Evolutionary conservation across 2,888 invertebrate genomes (phyloP).

Genomic region (Limnephilus lunatus): DNA sequence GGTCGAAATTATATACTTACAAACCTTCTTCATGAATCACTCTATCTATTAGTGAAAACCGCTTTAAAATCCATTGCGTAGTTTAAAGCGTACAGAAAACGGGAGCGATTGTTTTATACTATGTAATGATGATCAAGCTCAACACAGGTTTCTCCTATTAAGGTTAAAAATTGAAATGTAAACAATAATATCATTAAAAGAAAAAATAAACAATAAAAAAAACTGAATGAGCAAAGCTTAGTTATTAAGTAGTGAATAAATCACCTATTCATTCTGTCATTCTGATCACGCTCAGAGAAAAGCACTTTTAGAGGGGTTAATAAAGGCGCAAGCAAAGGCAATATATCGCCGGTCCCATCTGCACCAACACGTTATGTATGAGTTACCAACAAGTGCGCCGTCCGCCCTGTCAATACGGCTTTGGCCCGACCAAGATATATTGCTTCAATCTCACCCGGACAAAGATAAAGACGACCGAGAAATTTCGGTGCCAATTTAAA

Average conservation of each 20-base stretch:
- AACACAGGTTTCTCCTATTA: no score
- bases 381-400: constrained; percentile 41
- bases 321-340: background rate
- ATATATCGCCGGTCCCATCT: background rate
- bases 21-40: no score
- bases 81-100: no score
- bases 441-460: background rate
- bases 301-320: background rate
- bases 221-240: background rate
- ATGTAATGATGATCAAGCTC: no score
- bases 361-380: background rate
- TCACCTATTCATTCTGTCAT: background rate
- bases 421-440: background rate
- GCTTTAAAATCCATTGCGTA: no score
- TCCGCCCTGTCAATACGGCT: constrained; percentile 25
- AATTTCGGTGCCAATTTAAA: no score
- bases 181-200: no score
- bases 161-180: no score
- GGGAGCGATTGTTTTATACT: no score
- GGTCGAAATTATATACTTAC: no score
- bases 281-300: background rate
- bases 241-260: background rate
- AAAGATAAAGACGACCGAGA: background rate
- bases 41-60: no score
- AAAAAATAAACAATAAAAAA: no score